Evolutionary conservation across 1,140 invertebrate genomes (phyloP), one percentile per base, ranked within the genome.

Genomic region (Trachelipus rathkii): DNA sequence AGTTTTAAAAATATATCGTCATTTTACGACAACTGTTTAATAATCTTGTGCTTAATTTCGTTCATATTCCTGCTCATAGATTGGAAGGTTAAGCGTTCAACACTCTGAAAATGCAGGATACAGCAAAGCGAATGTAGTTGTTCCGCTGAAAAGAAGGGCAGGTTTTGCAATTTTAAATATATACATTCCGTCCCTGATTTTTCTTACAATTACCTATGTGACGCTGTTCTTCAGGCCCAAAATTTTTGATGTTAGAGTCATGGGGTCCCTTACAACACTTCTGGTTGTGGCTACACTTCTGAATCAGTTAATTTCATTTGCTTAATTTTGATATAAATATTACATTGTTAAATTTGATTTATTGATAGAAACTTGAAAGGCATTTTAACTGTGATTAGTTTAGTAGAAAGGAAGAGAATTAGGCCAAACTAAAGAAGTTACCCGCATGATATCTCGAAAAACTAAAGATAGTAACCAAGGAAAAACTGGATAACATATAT

Each of bases 211-310:
- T 21, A 46, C 46, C 45, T 74, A 74, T 45, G 45, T 74, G 44
- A 74, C 73, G 2, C 73, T 74, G 0, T 74, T 74, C 73, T 74
- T 74, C 73, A 74, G 53, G 73, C 73, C 73, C 19, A 50, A 74
- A 66, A 74, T 74, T 50, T 74, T 74, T n/a, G 73, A 74, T 21
- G 73, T 74, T n/a, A 74, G 73, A 23, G 73, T 74, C 43, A 71
- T 77, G 76, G 44, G 46, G 15, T 45, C 70, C 15, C 45, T 74
- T 7, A 72, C 71, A 4, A 19, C 71, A 10, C 76, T 77, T 44
- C 72, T 77, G 7, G 71, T 77, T 5, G 44, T 77, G 74, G 70
- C 76, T 44, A 77, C 76, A 7, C 72, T 74, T 46, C 53, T 74
- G 1, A 66, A 66, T 7, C 21, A 66, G n/a, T 1, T 66, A 66